Conservation (phyloP, 2,888 invertebrate species). For the Oligia strigilis region DNA sequence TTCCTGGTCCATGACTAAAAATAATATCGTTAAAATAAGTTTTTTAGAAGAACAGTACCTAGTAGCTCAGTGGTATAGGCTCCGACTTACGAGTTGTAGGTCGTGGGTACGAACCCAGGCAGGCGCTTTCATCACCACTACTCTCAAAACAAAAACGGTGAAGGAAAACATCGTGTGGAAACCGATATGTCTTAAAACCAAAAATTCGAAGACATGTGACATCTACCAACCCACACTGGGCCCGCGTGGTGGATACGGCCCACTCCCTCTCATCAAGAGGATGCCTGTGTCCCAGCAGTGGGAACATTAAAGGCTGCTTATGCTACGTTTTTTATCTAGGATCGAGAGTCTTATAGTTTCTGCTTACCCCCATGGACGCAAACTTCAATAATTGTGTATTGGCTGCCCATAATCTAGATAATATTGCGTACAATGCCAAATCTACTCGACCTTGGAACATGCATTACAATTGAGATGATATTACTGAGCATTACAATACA, state of each 20-base stretch:
- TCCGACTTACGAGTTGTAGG: background rate
- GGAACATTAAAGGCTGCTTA: background rate
- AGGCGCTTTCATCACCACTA: background rate
- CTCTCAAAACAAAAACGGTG: background rate
- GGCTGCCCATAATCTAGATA: background rate
- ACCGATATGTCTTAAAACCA: background rate
- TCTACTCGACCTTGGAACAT: conserved; percentile 32
- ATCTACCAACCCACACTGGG: background rate
- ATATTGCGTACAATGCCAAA: conserved; percentile 22
- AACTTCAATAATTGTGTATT: background rate
- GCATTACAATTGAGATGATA: conserved; percentile 40
- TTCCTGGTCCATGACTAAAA: background rate
- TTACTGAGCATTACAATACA: conserved; percentile 20
- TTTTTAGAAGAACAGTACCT: background rate
- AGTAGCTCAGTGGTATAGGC: background rate
- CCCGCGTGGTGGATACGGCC: background rate
- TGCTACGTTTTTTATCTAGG: background rate
- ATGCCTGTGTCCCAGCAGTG: background rate
- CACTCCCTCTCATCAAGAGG: background rate
- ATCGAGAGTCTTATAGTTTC: background rate
- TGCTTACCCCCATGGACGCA: background rate
- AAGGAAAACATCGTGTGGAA: background rate
- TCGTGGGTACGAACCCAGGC: background rate
- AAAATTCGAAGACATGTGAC: background rate
- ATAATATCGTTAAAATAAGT: background rate